A percentile compares a stretch with the other conserved stretches of the same genome.
Evolutionary conservation across 2,797 vertebrate genomes (phyloP).

Genomic region (Sebastiscus tertius): DNA sequence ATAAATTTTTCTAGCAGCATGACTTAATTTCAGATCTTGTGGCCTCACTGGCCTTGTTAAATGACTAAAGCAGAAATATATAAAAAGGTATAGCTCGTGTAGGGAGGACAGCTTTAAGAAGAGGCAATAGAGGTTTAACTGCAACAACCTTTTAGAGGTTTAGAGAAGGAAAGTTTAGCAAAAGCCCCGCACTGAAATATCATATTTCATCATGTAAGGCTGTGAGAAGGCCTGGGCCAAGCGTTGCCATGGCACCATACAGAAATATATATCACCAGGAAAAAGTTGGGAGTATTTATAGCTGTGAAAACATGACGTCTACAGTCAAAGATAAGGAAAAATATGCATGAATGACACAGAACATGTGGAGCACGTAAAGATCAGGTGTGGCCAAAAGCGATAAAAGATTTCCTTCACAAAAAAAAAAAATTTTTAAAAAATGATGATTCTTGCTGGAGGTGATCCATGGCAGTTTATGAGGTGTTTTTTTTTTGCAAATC

Average conservation of each 20-base stretch:
- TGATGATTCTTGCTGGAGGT: slow-evolving; percentile 9
- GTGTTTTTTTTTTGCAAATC: slow-evolving; percentile 12
- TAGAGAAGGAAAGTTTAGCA: slow-evolving; percentile 30
- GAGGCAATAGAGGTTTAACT: slow-evolving; percentile 58
- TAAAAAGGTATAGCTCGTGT: slow-evolving; percentile 29
- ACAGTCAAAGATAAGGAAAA: slow-evolving; percentile 2
- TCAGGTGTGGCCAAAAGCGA: slow-evolving; percentile 2
- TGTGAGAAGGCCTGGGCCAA: slow-evolving; percentile 13
- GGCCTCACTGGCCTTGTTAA: slow-evolving; percentile 58
- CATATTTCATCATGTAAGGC: slow-evolving; percentile 48
- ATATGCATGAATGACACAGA: not conserved
- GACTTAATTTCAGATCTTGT: slow-evolving; percentile 65
- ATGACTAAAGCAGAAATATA: slow-evolving; percentile 34
- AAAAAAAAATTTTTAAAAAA: not conserved
- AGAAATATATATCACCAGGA: slow-evolving; percentile 16
- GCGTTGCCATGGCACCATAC: slow-evolving; percentile 7
- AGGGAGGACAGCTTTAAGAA: slow-evolving; percentile 29
- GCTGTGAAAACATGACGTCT: slow-evolving; percentile 9
- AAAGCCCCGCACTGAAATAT: slow-evolving; percentile 31
- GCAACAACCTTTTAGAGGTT: slow-evolving; percentile 48
- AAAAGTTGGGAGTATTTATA: slow-evolving; percentile 12
- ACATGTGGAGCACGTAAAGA: slow-evolving; percentile 13
- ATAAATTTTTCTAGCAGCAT: slow-evolving; percentile 75
- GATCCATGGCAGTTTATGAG: slow-evolving; percentile 2
- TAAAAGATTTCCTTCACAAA: not conserved